Conservation (phyloP, 2,888 invertebrate species). For the Leptopilina myrica region DNA sequence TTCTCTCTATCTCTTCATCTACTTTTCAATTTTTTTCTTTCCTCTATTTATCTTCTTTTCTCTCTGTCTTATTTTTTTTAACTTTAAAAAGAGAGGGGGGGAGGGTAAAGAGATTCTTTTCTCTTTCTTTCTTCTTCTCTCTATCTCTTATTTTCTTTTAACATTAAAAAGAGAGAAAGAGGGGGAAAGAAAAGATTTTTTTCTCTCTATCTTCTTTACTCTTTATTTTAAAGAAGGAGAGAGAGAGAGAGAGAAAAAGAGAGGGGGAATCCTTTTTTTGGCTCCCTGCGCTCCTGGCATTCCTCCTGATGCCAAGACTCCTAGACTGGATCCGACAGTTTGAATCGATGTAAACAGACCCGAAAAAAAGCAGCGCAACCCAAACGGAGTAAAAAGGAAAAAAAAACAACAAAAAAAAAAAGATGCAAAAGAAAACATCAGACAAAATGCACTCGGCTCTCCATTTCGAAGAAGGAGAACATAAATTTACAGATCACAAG, state of each 20-base stretch:
- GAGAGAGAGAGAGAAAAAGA: too few relatives aligned
- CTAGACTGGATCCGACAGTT: constrained; percentile 55
- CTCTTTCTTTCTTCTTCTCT: too few relatives aligned
- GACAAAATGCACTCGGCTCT: constrained; percentile 59
- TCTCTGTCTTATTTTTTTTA: neutral
- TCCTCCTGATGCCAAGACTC: constrained; percentile 49
- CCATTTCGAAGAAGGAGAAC: constrained; percentile 59
- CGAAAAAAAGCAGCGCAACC: constrained; percentile 46
- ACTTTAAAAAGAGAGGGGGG: too few relatives aligned
- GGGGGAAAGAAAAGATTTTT: too few relatives aligned
- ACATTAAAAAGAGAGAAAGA: too few relatives aligned
- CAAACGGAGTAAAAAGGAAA: neutral
- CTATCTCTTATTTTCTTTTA: neutral
- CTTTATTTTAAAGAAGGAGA: too few relatives aligned
- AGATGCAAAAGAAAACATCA: neutral
- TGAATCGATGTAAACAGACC: constrained; percentile 54
- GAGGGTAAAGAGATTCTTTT: too few relatives aligned
- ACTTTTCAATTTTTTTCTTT: too few relatives aligned
- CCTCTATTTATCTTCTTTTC: too few relatives aligned
- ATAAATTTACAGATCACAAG: constrained; percentile 53
- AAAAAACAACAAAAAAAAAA: too few relatives aligned
- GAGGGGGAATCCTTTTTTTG: neutral
- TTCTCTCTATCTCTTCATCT: too few relatives aligned
- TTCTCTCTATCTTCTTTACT: too few relatives aligned
- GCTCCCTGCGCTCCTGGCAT: constrained; percentile 46